phyloP scores from a whole-genome alignment of 2,888 invertebrate genomes.

The Uropetala carovei region DNA sequence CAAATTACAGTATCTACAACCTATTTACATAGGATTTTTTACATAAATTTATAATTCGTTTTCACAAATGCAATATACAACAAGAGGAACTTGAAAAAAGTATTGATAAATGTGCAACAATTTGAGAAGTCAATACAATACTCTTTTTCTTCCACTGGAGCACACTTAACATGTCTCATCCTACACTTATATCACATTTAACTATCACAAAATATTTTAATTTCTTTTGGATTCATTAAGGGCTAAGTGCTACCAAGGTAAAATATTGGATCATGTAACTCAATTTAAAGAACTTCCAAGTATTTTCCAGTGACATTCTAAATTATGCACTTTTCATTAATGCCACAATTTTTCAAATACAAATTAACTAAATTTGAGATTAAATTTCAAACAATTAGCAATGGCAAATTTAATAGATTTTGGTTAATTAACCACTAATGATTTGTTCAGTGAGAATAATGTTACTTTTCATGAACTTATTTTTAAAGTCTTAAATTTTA shows the following conservation, averaged over 20 bases:
- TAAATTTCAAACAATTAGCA: too few species aligned
- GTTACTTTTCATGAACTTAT: too few species aligned
- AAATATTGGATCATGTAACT: background rate
- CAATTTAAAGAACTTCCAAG: too few species aligned
- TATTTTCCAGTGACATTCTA: too few species aligned
- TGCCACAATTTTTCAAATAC: too few species aligned
- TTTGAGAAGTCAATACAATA: background rate
- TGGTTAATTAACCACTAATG: too few species aligned
- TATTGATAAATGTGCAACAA: background rate
- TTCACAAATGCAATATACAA: background rate
- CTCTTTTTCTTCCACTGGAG: background rate
- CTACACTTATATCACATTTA: conserved; percentile 10
- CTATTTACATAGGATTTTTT: background rate
- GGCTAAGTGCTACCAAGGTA: background rate
- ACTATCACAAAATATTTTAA: conserved; percentile 22
- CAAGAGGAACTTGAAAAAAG: background rate
- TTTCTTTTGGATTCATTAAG: background rate
- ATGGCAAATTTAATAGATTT: too few species aligned
- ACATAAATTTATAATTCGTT: background rate
- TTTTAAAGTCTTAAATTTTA: too few species aligned
- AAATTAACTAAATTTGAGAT: too few species aligned
- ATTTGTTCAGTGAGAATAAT: too few species aligned
- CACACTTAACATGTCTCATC: background rate
- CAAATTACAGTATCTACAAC: background rate
- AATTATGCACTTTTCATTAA: too few species aligned